phyloP scores from a whole-genome alignment of 2,888 invertebrate genomes.

The Ernsta delagoae region DNA sequence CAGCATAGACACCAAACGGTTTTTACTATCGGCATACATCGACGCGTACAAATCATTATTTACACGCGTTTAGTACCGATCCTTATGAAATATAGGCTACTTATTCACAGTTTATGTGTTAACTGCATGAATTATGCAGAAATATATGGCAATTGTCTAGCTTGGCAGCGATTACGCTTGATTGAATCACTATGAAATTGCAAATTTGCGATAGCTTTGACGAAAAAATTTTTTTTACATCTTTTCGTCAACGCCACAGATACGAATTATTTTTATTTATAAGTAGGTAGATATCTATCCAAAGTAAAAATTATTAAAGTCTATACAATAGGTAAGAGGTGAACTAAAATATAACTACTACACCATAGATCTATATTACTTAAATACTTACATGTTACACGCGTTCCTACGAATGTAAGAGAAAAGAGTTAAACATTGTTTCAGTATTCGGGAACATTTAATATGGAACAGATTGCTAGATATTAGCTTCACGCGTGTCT shows the following conservation, averaged over 20 bases:
- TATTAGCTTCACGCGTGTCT: not conserved
- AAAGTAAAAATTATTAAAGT: no score
- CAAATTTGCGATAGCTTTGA: no score
- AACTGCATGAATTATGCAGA: not conserved
- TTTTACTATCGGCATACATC: slow-evolving; percentile 28
- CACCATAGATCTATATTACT: no score
- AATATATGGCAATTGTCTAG: not conserved
- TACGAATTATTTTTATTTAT: no score
- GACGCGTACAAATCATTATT: slow-evolving; percentile 36
- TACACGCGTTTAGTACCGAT: slow-evolving; percentile 34
- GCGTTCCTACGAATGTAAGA: not conserved
- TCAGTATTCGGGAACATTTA: not conserved
- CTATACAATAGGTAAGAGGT: no score
- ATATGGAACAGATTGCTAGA: slow-evolving; percentile 1
- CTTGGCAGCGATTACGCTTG: not conserved
- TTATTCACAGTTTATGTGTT: slow-evolving; percentile 27
- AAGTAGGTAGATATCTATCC: no score
- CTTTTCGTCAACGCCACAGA: no score
- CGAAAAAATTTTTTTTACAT: no score
- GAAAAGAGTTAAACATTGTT: not conserved
- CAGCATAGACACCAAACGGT: slow-evolving; percentile 19
- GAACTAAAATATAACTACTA: no score
- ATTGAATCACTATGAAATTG: not conserved
- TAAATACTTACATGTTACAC: not conserved
- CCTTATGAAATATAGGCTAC: slow-evolving; percentile 31